phyloP scores from a whole-genome alignment of 2,113 vertebrate species.

The Lamprologus lemairii region DNA sequence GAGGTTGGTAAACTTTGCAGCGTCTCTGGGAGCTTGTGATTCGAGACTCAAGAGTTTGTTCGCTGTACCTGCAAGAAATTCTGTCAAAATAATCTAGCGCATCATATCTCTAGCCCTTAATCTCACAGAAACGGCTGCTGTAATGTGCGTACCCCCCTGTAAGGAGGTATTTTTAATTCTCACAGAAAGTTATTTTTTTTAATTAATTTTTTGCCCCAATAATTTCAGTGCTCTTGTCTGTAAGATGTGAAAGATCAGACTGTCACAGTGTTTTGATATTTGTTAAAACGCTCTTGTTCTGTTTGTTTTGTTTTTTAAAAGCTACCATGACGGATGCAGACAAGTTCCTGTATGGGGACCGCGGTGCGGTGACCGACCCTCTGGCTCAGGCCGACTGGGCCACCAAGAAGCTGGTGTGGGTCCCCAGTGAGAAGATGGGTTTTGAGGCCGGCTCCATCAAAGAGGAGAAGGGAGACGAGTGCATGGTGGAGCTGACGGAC shows the following conservation, averaged over 20 bases:
- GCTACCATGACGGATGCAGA: slow-evolving; percentile 73
- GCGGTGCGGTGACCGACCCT: slow-evolving; percentile 48
- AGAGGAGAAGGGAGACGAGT: slow-evolving; percentile 73
- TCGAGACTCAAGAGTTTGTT: neutral
- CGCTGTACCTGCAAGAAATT: neutral
- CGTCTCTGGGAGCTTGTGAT: neutral
- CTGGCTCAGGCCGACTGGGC: slow-evolving; percentile 78
- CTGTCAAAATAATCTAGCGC: neutral
- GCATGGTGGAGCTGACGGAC: slow-evolving; percentile 72
- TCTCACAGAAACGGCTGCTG: rapidly evolving
- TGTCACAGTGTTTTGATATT: neutral
- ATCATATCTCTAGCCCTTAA: neutral
- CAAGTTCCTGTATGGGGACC: slow-evolving; percentile 73
- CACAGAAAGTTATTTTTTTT: neutral
- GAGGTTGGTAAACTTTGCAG: neutral
- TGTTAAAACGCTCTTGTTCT: neutral
- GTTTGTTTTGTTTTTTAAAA: neutral
- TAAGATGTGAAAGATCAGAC: neutral
- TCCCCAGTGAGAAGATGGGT: slow-evolving; percentile 74
- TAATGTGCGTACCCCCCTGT: neutral
- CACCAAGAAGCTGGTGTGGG: slow-evolving; percentile 75
- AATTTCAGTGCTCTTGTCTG: neutral
- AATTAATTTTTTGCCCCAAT: neutral
- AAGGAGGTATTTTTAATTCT: neutral
- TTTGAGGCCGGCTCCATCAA: slow-evolving; percentile 72